Conservation (phyloP, 2,888 invertebrate genomes). For the Oxycera nigricornis region DNA sequence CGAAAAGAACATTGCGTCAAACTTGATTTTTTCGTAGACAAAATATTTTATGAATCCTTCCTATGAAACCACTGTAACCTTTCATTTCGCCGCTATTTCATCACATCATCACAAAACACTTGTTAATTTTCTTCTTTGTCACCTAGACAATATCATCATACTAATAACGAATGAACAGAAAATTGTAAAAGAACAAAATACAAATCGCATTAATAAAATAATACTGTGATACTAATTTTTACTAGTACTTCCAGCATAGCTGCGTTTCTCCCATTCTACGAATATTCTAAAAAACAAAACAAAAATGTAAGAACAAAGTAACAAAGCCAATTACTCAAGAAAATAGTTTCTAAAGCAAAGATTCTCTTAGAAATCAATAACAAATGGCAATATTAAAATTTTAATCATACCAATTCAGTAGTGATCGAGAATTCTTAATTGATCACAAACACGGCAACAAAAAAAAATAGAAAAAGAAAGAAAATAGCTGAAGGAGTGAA, state of each 20-base stretch:
- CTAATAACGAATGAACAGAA: neutral
- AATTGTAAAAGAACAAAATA: slow-evolving; percentile 12
- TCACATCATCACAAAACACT: too few species aligned
- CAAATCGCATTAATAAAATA: slow-evolving; percentile 59
- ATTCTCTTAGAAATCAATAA: neutral
- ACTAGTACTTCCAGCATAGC: slow-evolving; percentile 64
- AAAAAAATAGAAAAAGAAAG: too few species aligned
- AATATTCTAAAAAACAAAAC: slow-evolving; percentile 56
- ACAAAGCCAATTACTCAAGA: neutral
- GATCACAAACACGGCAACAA: too few species aligned
- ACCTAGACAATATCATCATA: neutral
- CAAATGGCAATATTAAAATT: neutral
- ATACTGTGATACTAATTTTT: slow-evolving; percentile 64
- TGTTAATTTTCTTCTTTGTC: neutral
- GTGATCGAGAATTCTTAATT: neutral
- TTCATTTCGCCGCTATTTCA: too few species aligned
- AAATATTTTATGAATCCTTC: too few species aligned
- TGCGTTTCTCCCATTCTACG: slow-evolving; percentile 63
- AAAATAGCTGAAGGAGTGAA: too few species aligned
- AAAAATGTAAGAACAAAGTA: neutral
- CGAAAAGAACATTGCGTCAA: too few species aligned
- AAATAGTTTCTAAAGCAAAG: neutral
- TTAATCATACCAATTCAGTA: neutral
- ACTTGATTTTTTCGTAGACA: too few species aligned
- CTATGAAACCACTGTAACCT: too few species aligned